Evolutionary conservation across 2,888 invertebrate species (phyloP).

Genomic region (Parelbella ahira): DNA sequence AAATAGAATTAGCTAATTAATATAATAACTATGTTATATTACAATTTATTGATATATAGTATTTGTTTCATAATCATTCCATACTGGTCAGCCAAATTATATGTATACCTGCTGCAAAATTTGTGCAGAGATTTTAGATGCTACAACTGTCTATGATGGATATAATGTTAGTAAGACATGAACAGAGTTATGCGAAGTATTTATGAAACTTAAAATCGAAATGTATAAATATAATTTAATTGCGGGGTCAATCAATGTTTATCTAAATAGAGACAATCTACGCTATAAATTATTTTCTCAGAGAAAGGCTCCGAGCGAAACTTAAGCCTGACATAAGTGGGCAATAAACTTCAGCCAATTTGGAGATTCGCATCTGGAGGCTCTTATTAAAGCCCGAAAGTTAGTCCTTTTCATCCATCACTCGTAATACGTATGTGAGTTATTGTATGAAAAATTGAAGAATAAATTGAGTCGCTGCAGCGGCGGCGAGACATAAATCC

Average conservation of each 20-base stretch:
- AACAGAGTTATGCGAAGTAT: too few species aligned
- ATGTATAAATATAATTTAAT: slow-evolving; percentile 12
- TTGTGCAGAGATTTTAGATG: too few species aligned
- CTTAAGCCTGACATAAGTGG: slow-evolving; percentile 81
- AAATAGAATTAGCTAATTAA: too few species aligned
- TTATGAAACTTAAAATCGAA: too few species aligned
- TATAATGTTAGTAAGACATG: too few species aligned
- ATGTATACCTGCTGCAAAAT: too few species aligned
- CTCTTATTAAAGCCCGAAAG: slow-evolving; percentile 81
- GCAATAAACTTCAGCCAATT: slow-evolving; percentile 81
- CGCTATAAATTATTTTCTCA: slow-evolving; percentile 77
- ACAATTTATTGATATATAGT: too few species aligned
- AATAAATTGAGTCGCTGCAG: slow-evolving; percentile 81
- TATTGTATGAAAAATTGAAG: slow-evolving; percentile 82
- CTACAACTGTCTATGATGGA: too few species aligned
- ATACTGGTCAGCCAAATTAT: too few species aligned
- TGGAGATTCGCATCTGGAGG: slow-evolving; percentile 81
- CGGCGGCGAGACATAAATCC: slow-evolving; percentile 81
- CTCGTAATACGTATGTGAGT: slow-evolving; percentile 81
- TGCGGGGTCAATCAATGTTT: slow-evolving; percentile 62
- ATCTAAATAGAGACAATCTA: slow-evolving; percentile 70
- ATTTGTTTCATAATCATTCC: too few species aligned
- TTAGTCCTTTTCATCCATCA: slow-evolving; percentile 82
- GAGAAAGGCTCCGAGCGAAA: slow-evolving; percentile 76
- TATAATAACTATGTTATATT: too few species aligned